These are phyloP conservation scores for Lipotes vexillifer DNA, from an alignment of 2,113 vertebrate genomes.

Conservation along the genomic window DNA sequence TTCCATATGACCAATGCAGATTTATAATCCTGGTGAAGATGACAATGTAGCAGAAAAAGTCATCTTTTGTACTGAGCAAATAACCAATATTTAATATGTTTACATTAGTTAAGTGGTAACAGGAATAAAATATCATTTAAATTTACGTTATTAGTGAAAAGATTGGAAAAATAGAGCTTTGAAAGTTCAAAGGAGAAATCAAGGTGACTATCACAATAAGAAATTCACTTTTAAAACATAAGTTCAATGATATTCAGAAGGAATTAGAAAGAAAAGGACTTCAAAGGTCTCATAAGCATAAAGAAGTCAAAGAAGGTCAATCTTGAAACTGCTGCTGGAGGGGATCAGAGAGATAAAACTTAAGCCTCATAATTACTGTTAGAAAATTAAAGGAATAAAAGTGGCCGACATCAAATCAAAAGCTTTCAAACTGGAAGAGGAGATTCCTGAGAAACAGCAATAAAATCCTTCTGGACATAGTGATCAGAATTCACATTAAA, in stretches of 20 bases:
- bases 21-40: background rate
- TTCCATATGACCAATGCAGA: background rate
- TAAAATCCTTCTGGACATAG: background rate
- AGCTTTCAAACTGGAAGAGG: background rate
- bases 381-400: slow-evolving; percentile 67
- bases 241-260: slow-evolving; percentile 56
- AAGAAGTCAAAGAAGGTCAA: slow-evolving; percentile 62
- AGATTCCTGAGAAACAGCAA: background rate
- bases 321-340: slow-evolving; percentile 58
- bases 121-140: background rate
- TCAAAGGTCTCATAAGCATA: slow-evolving; percentile 69
- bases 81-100: background rate
- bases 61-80: background rate
- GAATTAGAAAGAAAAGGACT: slow-evolving; percentile 58
- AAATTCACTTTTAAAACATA: slow-evolving; percentile 53
- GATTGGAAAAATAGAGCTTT: slow-evolving; percentile 9
- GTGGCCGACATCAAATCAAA: slow-evolving; percentile 41
- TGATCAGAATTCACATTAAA: background rate
- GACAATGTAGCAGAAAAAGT: background rate
- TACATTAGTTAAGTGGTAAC: background rate
- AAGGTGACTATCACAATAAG: slow-evolving; percentile 53
- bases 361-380: slow-evolving; percentile 53
- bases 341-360: slow-evolving; percentile 64
- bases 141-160: slow-evolving; percentile 9
- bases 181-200: slow-evolving; percentile 60